Percentiles rank a stretch among this genome's conserved stretches.
Conservation (phyloP, 2,888 invertebrate species). For the Seira ritae region DNA sequence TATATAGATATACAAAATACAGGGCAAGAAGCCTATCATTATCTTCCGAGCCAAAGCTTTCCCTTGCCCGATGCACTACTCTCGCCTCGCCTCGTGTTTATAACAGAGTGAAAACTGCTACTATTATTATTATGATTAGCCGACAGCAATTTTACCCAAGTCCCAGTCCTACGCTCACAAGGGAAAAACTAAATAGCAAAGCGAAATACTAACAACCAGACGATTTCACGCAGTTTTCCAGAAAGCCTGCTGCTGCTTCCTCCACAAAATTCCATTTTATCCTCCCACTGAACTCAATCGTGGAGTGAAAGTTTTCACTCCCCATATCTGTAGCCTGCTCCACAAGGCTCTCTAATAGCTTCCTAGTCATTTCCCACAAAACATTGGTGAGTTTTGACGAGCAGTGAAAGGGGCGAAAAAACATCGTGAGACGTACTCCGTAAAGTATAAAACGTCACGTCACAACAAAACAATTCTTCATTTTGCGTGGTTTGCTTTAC, state of each 20-base stretch:
- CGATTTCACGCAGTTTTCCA: conserved; percentile 19
- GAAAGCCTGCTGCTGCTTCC: conserved; percentile 1
- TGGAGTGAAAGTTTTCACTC: not conserved
- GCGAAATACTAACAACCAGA: not conserved
- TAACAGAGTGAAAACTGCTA: not conserved
- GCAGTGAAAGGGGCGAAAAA: not conserved
- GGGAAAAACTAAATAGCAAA: not conserved
- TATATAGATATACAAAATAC: not conserved
- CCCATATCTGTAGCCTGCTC: not conserved
- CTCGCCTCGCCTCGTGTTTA: too few species aligned
- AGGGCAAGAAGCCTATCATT: not conserved
- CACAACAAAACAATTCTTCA: not conserved
- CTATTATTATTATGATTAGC: conserved; percentile 50
- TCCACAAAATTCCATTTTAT: not conserved
- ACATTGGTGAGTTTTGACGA: not conserved
- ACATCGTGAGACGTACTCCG: not conserved
- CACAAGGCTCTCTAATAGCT: not conserved
- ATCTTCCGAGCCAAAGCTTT: not conserved
- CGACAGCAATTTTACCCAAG: conserved; percentile 46
- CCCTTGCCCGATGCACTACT: too few species aligned
- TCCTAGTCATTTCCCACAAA: conserved; percentile 17
- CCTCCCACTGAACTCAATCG: not conserved
- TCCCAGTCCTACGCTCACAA: too few species aligned
- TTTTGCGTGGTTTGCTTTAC: not conserved
- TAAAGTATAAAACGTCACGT: not conserved